Percentiles rank a stretch among this genome's conserved stretches.
Conservation (phyloP, 1,140 invertebrate species). For the Melanaphis sacchari region DNA sequence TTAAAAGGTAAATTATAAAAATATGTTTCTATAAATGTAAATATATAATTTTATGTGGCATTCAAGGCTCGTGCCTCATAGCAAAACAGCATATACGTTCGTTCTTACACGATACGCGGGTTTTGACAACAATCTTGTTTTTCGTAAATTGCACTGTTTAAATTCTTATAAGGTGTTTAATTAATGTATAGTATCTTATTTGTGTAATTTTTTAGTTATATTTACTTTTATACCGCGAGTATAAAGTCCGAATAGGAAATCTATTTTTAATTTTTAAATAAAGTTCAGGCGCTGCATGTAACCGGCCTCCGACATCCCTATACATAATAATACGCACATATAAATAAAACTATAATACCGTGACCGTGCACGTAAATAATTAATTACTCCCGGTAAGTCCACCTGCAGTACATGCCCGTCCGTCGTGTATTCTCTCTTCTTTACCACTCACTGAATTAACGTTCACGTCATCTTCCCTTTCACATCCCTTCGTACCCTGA, state of each 20-base stretch:
- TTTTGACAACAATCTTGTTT: background rate
- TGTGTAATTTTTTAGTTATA: background rate
- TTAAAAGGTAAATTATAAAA: too few relatives aligned
- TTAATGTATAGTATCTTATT: background rate
- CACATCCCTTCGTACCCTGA: background rate
- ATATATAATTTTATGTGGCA: too few relatives aligned
- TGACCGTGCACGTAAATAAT: background rate
- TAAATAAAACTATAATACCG: slow-evolving; percentile 5
- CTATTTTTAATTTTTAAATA: background rate
- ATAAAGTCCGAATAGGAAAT: background rate
- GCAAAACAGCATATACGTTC: too few relatives aligned
- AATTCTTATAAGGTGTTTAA: background rate
- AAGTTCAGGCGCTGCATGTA: background rate
- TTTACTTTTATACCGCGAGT: background rate
- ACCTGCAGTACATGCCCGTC: background rate
- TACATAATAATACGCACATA: background rate
- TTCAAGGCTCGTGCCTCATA: too few relatives aligned
- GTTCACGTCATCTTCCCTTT: background rate
- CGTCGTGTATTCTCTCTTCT: background rate
- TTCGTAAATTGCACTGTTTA: background rate
- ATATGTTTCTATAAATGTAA: too few relatives aligned
- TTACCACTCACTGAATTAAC: background rate
- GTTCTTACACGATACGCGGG: too few relatives aligned
- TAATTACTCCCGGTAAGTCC: background rate
- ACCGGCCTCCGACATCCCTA: background rate